Conservation (phyloP, 2,888 invertebrate species). For the Ophraella communa region DNA sequence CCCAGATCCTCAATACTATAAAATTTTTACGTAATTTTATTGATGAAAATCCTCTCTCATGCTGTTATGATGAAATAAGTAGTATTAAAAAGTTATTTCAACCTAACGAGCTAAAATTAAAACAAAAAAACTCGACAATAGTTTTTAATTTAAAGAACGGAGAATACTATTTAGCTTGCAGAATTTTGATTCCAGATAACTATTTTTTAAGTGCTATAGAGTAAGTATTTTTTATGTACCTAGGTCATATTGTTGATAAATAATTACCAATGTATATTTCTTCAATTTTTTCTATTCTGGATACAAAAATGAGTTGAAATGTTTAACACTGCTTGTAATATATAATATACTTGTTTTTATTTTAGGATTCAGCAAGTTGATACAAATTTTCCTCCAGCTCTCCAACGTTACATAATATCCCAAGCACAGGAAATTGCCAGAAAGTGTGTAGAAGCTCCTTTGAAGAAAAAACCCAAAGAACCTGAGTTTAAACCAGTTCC, state of each 20-base stretch:
- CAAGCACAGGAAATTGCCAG: slow-evolving; percentile 74
- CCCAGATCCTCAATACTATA: slow-evolving; percentile 66
- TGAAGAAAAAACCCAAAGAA: slow-evolving; percentile 63
- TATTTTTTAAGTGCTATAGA: slow-evolving; percentile 66
- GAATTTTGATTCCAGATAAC: slow-evolving; percentile 67
- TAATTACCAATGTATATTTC: too few species aligned
- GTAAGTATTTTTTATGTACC: slow-evolving; percentile 55
- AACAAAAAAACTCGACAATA: slow-evolving; percentile 70
- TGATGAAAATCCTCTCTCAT: slow-evolving; percentile 73
- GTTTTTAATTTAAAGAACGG: slow-evolving; percentile 65
- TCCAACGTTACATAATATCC: slow-evolving; percentile 67
- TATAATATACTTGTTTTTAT: too few species aligned
- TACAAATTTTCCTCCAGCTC: slow-evolving; percentile 70
- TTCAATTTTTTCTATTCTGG: too few species aligned
- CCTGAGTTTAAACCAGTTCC: slow-evolving; percentile 68
- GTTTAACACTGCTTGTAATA: too few species aligned
- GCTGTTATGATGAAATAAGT: slow-evolving; percentile 75
- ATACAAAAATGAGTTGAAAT: too few species aligned
- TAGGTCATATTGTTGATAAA: not conserved
- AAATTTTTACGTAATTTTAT: slow-evolving; percentile 70
- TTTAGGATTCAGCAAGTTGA: slow-evolving; percentile 66
- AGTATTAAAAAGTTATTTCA: slow-evolving; percentile 64
- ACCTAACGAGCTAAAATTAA: slow-evolving; percentile 67
- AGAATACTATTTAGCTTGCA: slow-evolving; percentile 68
- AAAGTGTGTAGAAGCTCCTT: slow-evolving; percentile 72